Percentiles rank a stretch among this genome's conserved stretches.
Conservation (phyloP, 2,113 vertebrate species). For the Tretioscincus oriximinensis region DNA sequence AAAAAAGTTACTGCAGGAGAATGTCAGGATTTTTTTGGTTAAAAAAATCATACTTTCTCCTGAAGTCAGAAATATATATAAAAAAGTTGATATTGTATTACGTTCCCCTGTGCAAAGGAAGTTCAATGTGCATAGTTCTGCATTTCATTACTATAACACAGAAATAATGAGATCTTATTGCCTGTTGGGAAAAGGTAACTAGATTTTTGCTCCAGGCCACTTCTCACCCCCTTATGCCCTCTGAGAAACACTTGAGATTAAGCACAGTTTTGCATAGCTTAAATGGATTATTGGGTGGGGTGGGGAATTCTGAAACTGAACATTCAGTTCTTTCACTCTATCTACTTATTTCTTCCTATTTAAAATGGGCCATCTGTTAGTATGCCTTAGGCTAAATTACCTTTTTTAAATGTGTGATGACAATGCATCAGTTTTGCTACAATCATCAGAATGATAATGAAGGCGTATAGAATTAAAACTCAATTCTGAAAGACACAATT, state of each 20-base stretch:
- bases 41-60: not conserved
- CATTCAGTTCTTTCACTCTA: conserved; percentile 10
- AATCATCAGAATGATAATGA: conserved; percentile 23
- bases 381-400: conserved; percentile 32
- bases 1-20: not conserved
- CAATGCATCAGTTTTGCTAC: conserved; percentile 22
- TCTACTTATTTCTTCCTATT: not conserved
- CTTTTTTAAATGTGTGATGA: conserved; percentile 44
- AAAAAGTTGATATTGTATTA: not conserved
- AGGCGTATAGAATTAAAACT: not conserved
- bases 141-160: conserved; percentile 9
- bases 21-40: not conserved
- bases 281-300: conserved; percentile 7
- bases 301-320: not conserved
- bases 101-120: conserved; percentile 1
- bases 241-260: conserved; percentile 45
- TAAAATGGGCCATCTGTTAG: conserved; percentile 19
- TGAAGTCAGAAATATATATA: conserved; percentile 1
- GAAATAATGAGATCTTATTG: conserved; percentile 29
- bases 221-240: conserved; percentile 24
- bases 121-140: not conserved
- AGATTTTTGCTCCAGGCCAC: conserved; percentile 24
- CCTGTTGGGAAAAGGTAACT: conserved; percentile 22
- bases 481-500: not conserved
- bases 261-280: conserved; percentile 14